Percentiles rank a stretch among this genome's conserved stretches.
Conservation (phyloP, 2,113 vertebrate species). For the Plestiodon gilberti region DNA sequence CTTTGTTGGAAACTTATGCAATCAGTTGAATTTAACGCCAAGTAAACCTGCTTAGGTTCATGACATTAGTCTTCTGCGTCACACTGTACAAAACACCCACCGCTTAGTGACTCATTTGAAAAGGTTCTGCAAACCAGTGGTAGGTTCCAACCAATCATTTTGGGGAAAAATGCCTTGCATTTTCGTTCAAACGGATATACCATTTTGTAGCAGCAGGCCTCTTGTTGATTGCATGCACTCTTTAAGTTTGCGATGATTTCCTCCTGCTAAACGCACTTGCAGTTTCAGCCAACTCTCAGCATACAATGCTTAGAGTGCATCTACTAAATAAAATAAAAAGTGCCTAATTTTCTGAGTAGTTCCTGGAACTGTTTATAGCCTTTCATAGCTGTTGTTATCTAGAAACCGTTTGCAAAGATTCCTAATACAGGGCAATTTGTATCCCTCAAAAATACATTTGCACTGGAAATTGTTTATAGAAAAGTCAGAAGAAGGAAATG, state of each 20-base stretch:
- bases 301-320: constrained; percentile 10
- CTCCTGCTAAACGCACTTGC: constrained; percentile 20
- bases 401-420: constrained; percentile 68
- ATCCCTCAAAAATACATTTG: constrained; percentile 68
- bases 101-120: not conserved
- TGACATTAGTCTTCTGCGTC: not conserved
- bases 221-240: constrained; percentile 12
- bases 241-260: constrained; percentile 29
- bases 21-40: not conserved
- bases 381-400: constrained; percentile 58
- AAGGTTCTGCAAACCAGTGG: not conserved
- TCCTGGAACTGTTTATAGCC: constrained; percentile 54
- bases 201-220: constrained; percentile 1
- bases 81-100: not conserved
- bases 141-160: not conserved
- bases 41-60: not conserved
- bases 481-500: constrained; percentile 68
- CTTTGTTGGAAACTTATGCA: not conserved
- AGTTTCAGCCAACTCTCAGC: constrained; percentile 48
- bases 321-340: constrained; percentile 28
- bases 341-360: constrained; percentile 6
- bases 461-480: constrained; percentile 71
- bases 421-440: constrained; percentile 66
- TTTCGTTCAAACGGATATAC: constrained; percentile 11
- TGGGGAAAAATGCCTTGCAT: not conserved